Evolutionary conservation across 2,797 vertebrate species (phyloP).

Genomic region (Hippoglossus hippoglossus): DNA sequence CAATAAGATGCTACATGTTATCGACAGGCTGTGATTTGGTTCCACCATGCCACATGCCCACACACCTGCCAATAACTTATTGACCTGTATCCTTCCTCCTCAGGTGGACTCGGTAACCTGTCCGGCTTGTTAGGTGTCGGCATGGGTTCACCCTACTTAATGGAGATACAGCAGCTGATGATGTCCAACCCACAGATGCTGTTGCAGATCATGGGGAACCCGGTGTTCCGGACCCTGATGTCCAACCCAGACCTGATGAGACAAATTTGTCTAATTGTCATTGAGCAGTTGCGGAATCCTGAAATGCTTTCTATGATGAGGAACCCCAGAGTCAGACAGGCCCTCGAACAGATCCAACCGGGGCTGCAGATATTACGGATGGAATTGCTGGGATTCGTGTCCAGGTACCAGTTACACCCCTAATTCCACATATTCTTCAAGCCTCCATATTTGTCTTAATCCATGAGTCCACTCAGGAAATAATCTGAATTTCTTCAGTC

Average conservation of each 20-base stretch:
- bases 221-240: conserved; percentile 94
- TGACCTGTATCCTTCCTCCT: neutral
- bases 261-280: conserved; percentile 80
- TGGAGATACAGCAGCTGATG: conserved; percentile 80
- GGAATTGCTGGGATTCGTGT: conserved; percentile 88
- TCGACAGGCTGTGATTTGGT: neutral
- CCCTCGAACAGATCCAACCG: conserved; percentile 92
- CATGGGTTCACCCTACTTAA: conserved; percentile 91
- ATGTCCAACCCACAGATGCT: conserved; percentile 97
- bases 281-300: conserved; percentile 88
- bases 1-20: too few relatives aligned
- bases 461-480: too few relatives aligned
- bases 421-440: too few relatives aligned
- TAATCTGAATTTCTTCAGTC: too few relatives aligned
- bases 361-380: conserved; percentile 91
- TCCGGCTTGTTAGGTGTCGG: conserved; percentile 87
- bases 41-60: neutral
- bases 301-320: conserved; percentile 91
- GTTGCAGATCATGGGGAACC: conserved; percentile 94
- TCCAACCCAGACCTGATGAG: conserved; percentile 94
- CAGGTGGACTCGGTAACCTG: conserved; percentile 92
- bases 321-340: conserved; percentile 90
- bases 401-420: conserved; percentile 43
- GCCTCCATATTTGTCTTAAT: too few relatives aligned
- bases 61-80: neutral